phyloP scores from a whole-genome alignment of 2,888 invertebrate species.

The Athrips mouffetella region DNA sequence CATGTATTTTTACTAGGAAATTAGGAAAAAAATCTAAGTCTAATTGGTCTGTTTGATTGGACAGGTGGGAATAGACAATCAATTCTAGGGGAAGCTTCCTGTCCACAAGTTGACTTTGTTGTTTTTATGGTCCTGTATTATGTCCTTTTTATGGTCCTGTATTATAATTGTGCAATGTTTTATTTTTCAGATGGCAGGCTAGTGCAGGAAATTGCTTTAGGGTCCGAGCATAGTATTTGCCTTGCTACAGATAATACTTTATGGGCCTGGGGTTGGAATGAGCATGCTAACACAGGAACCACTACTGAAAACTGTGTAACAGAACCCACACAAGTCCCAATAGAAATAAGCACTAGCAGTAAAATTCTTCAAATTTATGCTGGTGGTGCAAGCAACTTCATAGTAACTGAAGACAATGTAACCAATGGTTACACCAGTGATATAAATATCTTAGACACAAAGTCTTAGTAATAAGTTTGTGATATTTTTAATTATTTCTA shows the following conservation, averaged over 20 bases:
- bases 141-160: too few relatives aligned
- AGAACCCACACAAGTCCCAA: conserved; percentile 49
- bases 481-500: conserved; percentile 3
- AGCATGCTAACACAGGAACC: conserved; percentile 91
- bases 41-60: too few relatives aligned
- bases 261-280: conserved; percentile 94
- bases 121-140: too few relatives aligned
- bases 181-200: conserved; percentile 59
- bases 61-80: too few relatives aligned
- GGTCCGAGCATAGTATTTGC: conserved; percentile 89
- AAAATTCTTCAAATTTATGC: conserved; percentile 53
- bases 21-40: too few relatives aligned
- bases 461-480: conserved; percentile 1
- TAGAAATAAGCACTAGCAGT: conserved; percentile 33
- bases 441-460: neutral
- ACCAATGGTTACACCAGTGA: neutral
- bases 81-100: too few relatives aligned
- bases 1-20: too few relatives aligned
- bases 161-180: too few relatives aligned
- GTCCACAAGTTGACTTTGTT: too few relatives aligned
- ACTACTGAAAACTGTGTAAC: conserved; percentile 43
- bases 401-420: conserved; percentile 37
- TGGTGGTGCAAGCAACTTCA: conserved; percentile 69
- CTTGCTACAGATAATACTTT: conserved; percentile 81
- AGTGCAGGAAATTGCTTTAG: conserved; percentile 80